phyloP scores from a whole-genome alignment of 2,113 vertebrate species.

The Apus apus region DNA sequence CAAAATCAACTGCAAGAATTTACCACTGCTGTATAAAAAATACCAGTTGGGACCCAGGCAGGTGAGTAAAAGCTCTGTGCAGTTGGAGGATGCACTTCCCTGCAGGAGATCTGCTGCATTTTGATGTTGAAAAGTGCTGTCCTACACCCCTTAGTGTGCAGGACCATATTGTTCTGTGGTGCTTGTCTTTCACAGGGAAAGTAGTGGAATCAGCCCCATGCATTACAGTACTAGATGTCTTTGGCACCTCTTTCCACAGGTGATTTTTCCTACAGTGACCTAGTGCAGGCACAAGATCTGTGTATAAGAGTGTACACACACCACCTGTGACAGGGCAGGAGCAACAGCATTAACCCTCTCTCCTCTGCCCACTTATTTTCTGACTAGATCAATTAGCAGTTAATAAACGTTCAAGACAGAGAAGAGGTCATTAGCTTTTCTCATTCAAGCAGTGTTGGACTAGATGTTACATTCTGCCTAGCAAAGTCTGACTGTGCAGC shows the following conservation, averaged over 20 bases:
- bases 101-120: not conserved
- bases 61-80: not conserved
- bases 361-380: not conserved
- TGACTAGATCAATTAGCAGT: not conserved
- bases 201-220: not conserved
- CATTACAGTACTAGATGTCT: not conserved
- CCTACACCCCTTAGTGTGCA: not conserved
- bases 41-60: not conserved
- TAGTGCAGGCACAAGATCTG: not conserved
- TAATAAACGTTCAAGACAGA: not conserved
- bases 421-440: not conserved
- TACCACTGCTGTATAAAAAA: not conserved
- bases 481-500: not conserved
- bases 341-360: not conserved
- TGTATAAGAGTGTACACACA: not conserved
- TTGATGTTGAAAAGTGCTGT: not conserved
- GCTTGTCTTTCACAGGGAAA: not conserved
- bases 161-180: not conserved
- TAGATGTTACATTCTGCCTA: not conserved
- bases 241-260: not conserved
- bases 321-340: not conserved
- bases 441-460: not conserved
- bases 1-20: constrained; percentile 20
- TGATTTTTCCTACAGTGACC: not conserved
- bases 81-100: not conserved